Base-by-base conservation (phyloP, 2,888 invertebrate species). In the Sympetrum striolatum region DNA sequence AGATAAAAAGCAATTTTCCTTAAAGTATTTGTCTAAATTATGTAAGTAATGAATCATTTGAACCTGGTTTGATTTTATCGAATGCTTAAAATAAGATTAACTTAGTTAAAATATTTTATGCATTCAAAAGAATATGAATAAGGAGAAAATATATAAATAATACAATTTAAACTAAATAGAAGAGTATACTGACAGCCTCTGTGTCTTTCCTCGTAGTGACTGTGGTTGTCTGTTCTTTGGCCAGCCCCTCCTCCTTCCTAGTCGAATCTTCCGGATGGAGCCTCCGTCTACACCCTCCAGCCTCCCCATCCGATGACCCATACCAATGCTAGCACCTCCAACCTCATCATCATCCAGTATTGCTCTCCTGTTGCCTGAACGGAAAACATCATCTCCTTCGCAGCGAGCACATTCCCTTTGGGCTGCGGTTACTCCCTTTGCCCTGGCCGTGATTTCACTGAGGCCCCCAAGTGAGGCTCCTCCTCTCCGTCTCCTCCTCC, bases 181-280 rank as follows among this genome's bases (percentile, higher is more conserved):
- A 14, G 31, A 60, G n/a, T 60, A 86, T 86, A 86, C 86, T 86
- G 37, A 86, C 86, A 86, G 86, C 86, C 60, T 58, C 37, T 86
- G 86, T 22, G 86, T 86, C 86, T 86, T 86, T 53, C 86, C 86
- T 60, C 86, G 86, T 37, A 86, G 86, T 2, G 86, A 86, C n/a
- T 86, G 86, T 22, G 86, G 58, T 60, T 86, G 86, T 86, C 86
- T 58, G n/a, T 60, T 86, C 39, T 60, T 86, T 58, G 86, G 58
- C 86, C 86, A 86, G 31, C 86, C 86, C 37, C 86, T 86, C 60
- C 86, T 86, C 64, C 86, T 60, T 60, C 86, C 86, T n/a, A 86
- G 60, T 60, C 86, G 86, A 12, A 86, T 86, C 60, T 86, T 86
- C 60, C 86, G 35, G 60, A 86, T 86, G 35, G 86, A 86, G 4